A percentile compares a stretch with the other conserved stretches of the same genome.
phyloP scores from a whole-genome alignment of 2,113 vertebrate species.

The Abramis brama region DNA sequence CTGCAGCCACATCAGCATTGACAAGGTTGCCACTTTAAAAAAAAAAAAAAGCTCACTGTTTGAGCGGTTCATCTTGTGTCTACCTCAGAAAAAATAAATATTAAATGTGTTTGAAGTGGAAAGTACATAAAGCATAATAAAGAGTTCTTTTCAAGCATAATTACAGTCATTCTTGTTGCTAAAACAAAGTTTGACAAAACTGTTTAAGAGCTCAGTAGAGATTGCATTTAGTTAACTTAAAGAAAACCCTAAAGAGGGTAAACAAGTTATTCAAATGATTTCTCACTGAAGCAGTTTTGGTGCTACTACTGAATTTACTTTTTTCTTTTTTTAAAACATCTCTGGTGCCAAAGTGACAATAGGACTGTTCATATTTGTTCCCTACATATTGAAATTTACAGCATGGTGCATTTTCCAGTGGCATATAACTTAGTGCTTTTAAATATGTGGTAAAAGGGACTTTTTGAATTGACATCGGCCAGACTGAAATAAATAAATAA shows the following conservation, averaged over 20 bases:
- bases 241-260: neutral
- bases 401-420: neutral
- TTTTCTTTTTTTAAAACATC: neutral
- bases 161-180: neutral
- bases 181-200: conserved; percentile 16
- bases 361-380: neutral
- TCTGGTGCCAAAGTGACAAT: neutral
- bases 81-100: neutral
- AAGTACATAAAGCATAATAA: neutral
- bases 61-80: neutral
- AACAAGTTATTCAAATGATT: neutral
- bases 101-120: neutral
- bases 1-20: conserved; percentile 3
- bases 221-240: neutral
- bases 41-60: neutral
- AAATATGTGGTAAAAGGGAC: neutral
- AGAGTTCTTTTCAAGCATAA: neutral
- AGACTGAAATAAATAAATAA: neutral
- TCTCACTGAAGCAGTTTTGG: neutral
- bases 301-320: neutral
- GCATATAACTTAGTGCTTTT: neutral
- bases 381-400: neutral
- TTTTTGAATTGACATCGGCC: neutral
- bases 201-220: neutral
- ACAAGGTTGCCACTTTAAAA: neutral